These are phyloP conservation scores for Mugil cephalus DNA, from an alignment of 2,113 vertebrate species.

Conservation along the genomic window DNA sequence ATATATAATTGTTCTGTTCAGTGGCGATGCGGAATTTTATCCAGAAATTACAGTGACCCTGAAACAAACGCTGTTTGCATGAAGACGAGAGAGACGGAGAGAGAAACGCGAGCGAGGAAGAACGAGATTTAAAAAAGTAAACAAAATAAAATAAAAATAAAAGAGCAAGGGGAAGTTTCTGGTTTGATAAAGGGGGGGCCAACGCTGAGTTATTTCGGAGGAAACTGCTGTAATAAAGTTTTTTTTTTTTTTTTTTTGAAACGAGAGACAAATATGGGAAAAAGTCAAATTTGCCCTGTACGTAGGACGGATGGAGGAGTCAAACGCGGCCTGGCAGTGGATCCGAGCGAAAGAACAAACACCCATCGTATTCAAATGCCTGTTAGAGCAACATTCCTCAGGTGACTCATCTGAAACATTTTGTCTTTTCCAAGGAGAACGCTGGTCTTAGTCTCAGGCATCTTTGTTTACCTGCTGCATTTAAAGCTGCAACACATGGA, in stretches of 20 bases:
- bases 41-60: constrained; percentile 57
- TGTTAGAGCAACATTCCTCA: constrained; percentile 70
- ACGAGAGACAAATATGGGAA: constrained; percentile 40
- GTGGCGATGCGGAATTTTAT: constrained; percentile 77
- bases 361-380: constrained; percentile 35
- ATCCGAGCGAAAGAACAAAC: constrained; percentile 37
- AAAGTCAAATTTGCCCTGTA: constrained; percentile 54
- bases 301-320: constrained; percentile 51
- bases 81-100: constrained; percentile 33
- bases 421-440: constrained; percentile 49
- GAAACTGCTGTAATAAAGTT: constrained; percentile 41
- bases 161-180: constrained; percentile 48
- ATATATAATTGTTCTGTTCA: constrained; percentile 83
- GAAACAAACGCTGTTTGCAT: constrained; percentile 59
- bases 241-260: constrained; percentile 19
- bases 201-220: constrained; percentile 42
- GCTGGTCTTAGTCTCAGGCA: constrained; percentile 57
- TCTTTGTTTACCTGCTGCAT: constrained; percentile 46
- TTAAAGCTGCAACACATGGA: constrained; percentile 44
- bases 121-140: constrained; percentile 2
- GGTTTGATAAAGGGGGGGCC: constrained; percentile 46
- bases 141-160: not conserved
- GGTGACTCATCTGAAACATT: constrained; percentile 71
- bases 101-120: not conserved
- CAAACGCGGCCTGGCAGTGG: constrained; percentile 24